These are phyloP conservation scores for Desmodus rotundus DNA, from an alignment of 2,113 vertebrate genomes.

Conservation along the genomic window DNA sequence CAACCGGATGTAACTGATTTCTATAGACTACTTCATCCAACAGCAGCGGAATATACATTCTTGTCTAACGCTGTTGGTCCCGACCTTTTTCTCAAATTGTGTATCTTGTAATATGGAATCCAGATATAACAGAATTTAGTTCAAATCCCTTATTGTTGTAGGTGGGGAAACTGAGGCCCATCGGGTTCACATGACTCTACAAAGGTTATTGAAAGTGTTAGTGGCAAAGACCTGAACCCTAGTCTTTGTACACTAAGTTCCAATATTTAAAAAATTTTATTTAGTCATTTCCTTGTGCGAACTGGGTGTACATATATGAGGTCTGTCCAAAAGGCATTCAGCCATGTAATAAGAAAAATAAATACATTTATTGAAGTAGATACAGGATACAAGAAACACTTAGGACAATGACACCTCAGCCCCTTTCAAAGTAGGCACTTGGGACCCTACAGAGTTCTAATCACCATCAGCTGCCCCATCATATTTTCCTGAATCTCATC, in stretches of 20 bases:
- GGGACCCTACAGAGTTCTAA: too few species aligned
- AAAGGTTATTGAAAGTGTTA: neutral
- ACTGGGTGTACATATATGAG: neutral
- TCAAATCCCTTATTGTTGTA: neutral
- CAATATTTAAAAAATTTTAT: neutral
- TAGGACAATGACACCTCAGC: too few species aligned
- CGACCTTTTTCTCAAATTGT: neutral
- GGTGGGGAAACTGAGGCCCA: neutral
- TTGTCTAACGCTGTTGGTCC: neutral
- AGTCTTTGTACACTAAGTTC: neutral
- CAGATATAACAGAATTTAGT: neutral
- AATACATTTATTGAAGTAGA: too few species aligned
- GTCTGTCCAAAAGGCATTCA: too few species aligned
- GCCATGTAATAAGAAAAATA: too few species aligned
- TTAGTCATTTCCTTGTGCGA: neutral
- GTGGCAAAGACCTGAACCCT: neutral
- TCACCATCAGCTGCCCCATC: too few species aligned
- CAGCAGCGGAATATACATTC: neutral
- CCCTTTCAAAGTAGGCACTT: too few species aligned
- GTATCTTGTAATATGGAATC: neutral
- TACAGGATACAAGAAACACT: too few species aligned
- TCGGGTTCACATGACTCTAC: neutral
- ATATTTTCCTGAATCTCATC: too few species aligned
- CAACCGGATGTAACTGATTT: neutral
- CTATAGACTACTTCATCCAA: neutral